A percentile compares a stretch with the other conserved stretches of the same genome.
These are phyloP conservation scores for Tokudaia tokunoshimensis DNA, from an alignment of 2,797 vertebrate species.

Conservation along the genomic window DNA sequence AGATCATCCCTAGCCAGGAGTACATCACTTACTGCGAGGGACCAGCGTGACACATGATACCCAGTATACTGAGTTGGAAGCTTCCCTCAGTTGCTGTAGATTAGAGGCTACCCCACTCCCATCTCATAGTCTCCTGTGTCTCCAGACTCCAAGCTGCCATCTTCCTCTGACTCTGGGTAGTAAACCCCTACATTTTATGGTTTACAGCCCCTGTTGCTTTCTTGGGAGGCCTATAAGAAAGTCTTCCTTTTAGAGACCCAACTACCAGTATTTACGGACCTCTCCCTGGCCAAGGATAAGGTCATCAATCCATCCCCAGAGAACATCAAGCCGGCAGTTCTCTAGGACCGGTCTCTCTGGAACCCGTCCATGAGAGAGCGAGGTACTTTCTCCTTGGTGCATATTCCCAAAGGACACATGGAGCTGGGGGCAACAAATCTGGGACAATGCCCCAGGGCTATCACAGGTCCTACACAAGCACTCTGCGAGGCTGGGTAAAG, in stretches of 20 bases:
- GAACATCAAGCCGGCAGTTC: rapidly evolving
- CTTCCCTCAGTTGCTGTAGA: not conserved
- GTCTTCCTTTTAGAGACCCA: not conserved
- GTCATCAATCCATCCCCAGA: not conserved
- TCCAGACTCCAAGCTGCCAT: not conserved
- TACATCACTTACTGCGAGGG: rapidly evolving
- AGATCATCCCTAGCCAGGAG: not conserved
- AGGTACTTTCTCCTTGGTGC: not conserved
- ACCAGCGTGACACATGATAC: rapidly evolving
- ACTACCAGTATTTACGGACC: rapidly evolving
- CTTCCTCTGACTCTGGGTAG: not conserved
- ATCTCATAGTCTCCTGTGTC: not conserved
- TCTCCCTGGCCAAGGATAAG: not conserved
- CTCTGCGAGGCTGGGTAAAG: rapidly evolving
- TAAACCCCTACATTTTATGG: rapidly evolving
- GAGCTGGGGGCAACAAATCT: too few species aligned
- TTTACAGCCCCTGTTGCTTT: rapidly evolving
- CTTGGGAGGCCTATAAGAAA: not conserved
- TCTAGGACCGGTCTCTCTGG: not conserved
- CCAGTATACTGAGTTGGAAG: rapidly evolving
- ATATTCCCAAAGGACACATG: rapidly evolving
- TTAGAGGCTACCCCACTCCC: not conserved
- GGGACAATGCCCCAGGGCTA: rapidly evolving
- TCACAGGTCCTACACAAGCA: rapidly evolving
- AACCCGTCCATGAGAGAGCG: rapidly evolving